phyloP scores from a whole-genome alignment of 2,888 invertebrate species.

The Omphaloscelis lunosa region DNA sequence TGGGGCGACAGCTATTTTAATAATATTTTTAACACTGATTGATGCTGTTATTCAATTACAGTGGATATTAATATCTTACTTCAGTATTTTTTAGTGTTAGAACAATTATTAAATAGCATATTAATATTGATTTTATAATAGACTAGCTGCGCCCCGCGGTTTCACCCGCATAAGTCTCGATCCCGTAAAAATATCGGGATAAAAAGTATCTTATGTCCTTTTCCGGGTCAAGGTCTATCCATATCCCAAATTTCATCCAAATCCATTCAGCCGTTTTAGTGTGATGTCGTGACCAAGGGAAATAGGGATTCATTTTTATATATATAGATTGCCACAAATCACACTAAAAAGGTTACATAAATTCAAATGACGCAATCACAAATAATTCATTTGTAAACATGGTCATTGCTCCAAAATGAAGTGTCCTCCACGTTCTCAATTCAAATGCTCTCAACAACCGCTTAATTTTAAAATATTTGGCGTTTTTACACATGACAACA shows the following conservation, averaged over 20 bases:
- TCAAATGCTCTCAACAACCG: background rate
- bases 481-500: conserved; percentile 37
- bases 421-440: background rate
- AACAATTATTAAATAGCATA: background rate
- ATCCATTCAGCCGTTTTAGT: too few species aligned
- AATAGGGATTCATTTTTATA: too few species aligned
- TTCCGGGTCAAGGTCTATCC: too few species aligned
- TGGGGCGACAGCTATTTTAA: background rate
- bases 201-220: too few species aligned
- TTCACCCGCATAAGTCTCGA: too few species aligned
- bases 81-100: background rate
- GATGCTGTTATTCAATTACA: background rate
- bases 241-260: too few species aligned
- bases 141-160: too few species aligned
- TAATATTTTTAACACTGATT: background rate
- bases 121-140: background rate
- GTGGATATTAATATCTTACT: background rate
- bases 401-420: background rate
- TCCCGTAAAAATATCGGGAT: too few species aligned
- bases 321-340: background rate
- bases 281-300: too few species aligned
- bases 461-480: conserved; percentile 25
- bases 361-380: background rate
- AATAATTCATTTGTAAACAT: conserved; percentile 12
- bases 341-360: background rate